phyloP scores from a whole-genome alignment of 1,140 invertebrate species.

The Drosophila nannoptera region DNA sequence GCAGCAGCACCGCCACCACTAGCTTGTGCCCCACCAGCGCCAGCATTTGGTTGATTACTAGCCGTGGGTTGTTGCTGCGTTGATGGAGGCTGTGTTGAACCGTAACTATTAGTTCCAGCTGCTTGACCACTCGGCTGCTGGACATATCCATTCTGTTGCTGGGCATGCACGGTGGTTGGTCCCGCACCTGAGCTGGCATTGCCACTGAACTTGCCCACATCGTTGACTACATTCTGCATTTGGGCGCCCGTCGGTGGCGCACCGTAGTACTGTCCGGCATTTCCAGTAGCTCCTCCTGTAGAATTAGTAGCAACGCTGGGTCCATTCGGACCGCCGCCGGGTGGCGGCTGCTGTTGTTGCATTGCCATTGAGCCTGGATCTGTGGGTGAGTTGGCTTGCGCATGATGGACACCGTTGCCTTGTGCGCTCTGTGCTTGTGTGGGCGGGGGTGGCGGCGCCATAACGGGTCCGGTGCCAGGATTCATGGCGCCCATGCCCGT shows the following conservation, averaged over 20 bases:
- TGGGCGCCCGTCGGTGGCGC: constrained; percentile 53
- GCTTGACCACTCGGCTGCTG: constrained; percentile 34
- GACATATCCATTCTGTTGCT: constrained; percentile 80
- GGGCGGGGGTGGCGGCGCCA: constrained; percentile 72
- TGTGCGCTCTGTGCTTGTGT: constrained; percentile 70
- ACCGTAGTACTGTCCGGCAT: constrained; percentile 60
- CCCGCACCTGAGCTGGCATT: constrained; percentile 42
- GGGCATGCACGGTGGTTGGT: constrained; percentile 72
- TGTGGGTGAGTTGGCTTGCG: constrained; percentile 64
- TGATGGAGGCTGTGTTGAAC: constrained; percentile 30
- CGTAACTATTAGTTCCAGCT: constrained; percentile 33
- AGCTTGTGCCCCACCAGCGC: constrained; percentile 31
- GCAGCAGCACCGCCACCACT: constrained; percentile 48
- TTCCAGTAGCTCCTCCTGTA: constrained; percentile 21
- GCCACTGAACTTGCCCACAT: constrained; percentile 57
- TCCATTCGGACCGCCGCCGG: constrained; percentile 51
- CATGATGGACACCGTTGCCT: constrained; percentile 67
- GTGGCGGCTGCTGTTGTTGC: constrained; percentile 59
- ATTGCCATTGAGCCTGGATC: constrained; percentile 56
- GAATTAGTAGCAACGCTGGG: constrained; percentile 38
- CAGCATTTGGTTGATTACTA: constrained; percentile 51
- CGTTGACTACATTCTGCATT: constrained; percentile 60
- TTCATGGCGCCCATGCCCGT: constrained; percentile 73
- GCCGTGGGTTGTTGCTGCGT: constrained; percentile 56
- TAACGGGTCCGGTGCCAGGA: constrained; percentile 61